Conservation (phyloP, 2,888 invertebrate species). For the Tigriopus californicus region DNA sequence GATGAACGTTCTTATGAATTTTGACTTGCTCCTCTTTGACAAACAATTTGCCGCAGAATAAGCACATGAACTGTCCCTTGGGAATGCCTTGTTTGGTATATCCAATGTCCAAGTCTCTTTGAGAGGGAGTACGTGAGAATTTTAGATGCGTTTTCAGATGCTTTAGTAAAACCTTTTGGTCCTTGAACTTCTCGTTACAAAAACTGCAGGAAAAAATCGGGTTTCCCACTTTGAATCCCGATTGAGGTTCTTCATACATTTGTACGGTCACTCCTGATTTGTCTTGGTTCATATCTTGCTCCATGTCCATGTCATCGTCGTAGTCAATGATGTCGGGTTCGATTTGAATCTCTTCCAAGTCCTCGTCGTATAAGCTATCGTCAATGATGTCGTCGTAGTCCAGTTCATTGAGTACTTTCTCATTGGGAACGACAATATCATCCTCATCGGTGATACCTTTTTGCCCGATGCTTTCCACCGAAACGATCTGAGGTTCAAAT, state of each 20-base stretch:
- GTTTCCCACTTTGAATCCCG: background rate
- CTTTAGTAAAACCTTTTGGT: constrained; percentile 3
- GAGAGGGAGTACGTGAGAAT: background rate
- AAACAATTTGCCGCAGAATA: constrained; percentile 13
- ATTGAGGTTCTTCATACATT: background rate
- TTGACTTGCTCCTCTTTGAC: constrained; percentile 4
- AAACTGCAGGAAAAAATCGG: constrained; percentile 10
- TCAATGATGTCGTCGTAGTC: background rate
- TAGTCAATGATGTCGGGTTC: constrained; percentile 14
- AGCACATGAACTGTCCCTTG: constrained; percentile 5
- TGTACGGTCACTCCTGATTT: background rate
- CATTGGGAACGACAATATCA: background rate
- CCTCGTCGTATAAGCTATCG: background rate
- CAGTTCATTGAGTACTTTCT: background rate
- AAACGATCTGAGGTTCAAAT: constrained; percentile 10
- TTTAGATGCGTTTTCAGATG: constrained; percentile 8
- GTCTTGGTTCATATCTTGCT: background rate
- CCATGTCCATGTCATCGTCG: background rate
- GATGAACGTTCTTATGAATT: constrained; percentile 10
- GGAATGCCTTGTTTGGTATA: background rate
- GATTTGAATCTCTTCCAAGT: constrained; percentile 8
- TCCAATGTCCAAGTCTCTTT: constrained; percentile 1
- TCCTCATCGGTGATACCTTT: background rate
- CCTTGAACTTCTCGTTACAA: background rate
- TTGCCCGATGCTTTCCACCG: background rate